These are phyloP conservation scores for Brevipalpus yothersi DNA, from an alignment of 1,140 invertebrate genomes.

Conservation along the genomic window DNA sequence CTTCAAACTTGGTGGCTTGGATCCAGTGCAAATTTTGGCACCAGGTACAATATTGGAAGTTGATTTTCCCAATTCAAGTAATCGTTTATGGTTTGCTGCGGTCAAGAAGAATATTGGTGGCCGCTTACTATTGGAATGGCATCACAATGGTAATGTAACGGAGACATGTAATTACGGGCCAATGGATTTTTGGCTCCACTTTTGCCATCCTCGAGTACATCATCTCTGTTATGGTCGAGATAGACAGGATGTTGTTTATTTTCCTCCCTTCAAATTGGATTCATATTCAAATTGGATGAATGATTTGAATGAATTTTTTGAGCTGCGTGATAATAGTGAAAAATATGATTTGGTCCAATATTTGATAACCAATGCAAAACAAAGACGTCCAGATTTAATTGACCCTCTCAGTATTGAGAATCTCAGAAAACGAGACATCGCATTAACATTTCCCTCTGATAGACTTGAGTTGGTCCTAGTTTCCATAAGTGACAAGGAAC, in stretches of 20 bases:
- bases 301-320: neutral
- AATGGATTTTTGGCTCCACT: neutral
- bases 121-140: constrained; percentile 1
- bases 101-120: neutral
- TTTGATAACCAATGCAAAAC: neutral
- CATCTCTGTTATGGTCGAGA: constrained; percentile 3
- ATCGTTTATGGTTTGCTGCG: constrained; percentile 2
- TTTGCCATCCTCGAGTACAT: neutral
- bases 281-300: neutral
- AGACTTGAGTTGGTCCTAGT: neutral
- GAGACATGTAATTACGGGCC: neutral
- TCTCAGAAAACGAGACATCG: neutral
- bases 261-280: neutral
- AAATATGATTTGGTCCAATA: neutral
- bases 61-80: neutral
- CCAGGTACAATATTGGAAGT: neutral
- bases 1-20: neutral
- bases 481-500: neutral
- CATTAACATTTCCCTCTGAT: neutral
- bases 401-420: neutral
- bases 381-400: neutral
- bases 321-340: neutral
- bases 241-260: neutral
- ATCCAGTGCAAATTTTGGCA: neutral
- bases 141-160: neutral